Percentiles rank a stretch among this genome's conserved stretches.
phyloP scores from a whole-genome alignment of 2,888 invertebrate species.

The Mechanitis messenoides region DNA sequence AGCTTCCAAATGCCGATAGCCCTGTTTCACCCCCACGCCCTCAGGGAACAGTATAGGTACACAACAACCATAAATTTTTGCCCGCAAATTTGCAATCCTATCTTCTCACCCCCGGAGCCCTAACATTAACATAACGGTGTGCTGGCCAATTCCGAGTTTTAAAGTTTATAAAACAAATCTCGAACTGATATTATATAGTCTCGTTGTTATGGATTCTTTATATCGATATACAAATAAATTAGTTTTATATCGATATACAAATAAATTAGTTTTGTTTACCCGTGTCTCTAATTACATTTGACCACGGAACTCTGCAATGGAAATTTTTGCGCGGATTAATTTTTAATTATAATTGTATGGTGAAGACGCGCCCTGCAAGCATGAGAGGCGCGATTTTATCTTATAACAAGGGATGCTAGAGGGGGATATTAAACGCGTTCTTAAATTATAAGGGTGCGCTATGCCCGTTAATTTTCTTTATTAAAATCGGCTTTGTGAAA shows the following conservation, averaged over 20 bases:
- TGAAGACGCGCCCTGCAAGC: constrained; percentile 53
- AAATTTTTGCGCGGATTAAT: constrained; percentile 57
- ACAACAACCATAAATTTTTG: constrained; percentile 69
- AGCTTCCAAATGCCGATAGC: constrained; percentile 69
- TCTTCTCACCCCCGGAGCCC: constrained; percentile 65
- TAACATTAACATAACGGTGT: constrained; percentile 72
- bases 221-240: background rate
- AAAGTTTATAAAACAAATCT: constrained; percentile 30
- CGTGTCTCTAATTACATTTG: constrained; percentile 35
- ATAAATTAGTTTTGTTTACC: too few species aligned
- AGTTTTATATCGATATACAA: background rate
- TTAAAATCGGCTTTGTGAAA: constrained; percentile 51
- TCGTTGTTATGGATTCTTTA: background rate
- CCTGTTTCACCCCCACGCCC: constrained; percentile 64
- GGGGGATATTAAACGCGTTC: constrained; percentile 61
- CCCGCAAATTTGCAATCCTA: constrained; percentile 76
- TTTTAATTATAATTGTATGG: constrained; percentile 69
- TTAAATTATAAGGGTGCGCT: constrained; percentile 62
- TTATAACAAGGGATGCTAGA: constrained; percentile 54
- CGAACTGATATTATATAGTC: background rate
- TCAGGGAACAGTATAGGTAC: constrained; percentile 61
- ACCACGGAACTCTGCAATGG: constrained; percentile 45
- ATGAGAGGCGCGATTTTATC: constrained; percentile 68
- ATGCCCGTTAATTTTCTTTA: constrained; percentile 60
- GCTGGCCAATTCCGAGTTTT: constrained; percentile 58